These are phyloP conservation scores for Hormaphis cornu DNA, from an alignment of 1,140 invertebrate species.

Conservation along the genomic window DNA sequence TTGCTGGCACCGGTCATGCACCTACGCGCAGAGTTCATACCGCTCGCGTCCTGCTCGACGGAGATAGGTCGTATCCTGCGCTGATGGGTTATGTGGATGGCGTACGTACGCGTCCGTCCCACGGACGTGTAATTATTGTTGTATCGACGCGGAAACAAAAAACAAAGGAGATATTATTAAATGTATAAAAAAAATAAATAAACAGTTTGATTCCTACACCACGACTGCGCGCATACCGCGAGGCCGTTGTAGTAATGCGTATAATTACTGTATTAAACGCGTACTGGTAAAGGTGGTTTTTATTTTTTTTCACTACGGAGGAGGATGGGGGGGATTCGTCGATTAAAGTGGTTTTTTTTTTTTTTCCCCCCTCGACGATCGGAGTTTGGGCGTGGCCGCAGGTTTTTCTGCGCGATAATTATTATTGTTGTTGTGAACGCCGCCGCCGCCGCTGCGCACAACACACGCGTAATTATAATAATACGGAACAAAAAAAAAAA, in stretches of 20 bases:
- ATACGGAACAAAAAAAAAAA: neutral
- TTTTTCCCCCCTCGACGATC: neutral
- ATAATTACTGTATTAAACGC: no score
- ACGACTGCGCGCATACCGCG: neutral
- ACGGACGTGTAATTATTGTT: neutral
- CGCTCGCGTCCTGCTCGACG: neutral
- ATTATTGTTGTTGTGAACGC: neutral
- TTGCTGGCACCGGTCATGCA: neutral
- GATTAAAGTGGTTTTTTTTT: slow-evolving; percentile 18
- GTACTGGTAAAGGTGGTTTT: no score
- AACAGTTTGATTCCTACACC: neutral
- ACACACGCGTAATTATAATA: slow-evolving; percentile 1
- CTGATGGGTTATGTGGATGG: slow-evolving; percentile 14
- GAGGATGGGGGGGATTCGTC: neutral
- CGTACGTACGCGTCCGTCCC: neutral
- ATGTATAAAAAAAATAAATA: neutral
- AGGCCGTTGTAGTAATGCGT: no score
- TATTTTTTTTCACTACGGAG: no score
- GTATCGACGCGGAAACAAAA: neutral
- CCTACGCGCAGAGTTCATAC: no score
- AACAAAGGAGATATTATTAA: slow-evolving; percentile 2
- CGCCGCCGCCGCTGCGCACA: neutral
- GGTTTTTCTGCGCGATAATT: slow-evolving; percentile 23
- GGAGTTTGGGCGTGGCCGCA: slow-evolving; percentile 4
- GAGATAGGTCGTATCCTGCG: neutral